These are phyloP conservation scores for Batillaria attramentaria DNA, from an alignment of 1,140 invertebrate genomes.

Conservation along the genomic window DNA sequence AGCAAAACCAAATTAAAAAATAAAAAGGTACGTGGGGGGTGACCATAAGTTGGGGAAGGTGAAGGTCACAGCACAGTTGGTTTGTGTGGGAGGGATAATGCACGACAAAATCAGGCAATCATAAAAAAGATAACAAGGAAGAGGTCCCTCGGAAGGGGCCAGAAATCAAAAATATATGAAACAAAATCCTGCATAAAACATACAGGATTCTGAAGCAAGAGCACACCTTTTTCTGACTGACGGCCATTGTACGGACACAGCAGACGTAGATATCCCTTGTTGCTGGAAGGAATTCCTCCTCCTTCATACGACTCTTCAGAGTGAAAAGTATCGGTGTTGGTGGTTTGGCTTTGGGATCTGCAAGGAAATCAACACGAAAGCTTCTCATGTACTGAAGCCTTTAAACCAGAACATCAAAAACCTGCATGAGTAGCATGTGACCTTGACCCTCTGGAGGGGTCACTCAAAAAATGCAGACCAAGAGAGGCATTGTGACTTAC, in stretches of 20 bases:
- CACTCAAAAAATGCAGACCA: not conserved
- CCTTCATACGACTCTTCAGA: slow-evolving; percentile 58
- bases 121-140: too few relatives aligned
- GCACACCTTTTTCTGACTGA: slow-evolving; percentile 70
- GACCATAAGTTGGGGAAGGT: too few relatives aligned
- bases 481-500: not conserved
- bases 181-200: too few relatives aligned
- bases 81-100: too few relatives aligned
- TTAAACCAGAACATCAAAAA: not conserved
- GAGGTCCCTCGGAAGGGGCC: too few relatives aligned
- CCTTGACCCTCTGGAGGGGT: not conserved
- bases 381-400: not conserved
- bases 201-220: too few relatives aligned
- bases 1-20: too few relatives aligned
- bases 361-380: slow-evolving; percentile 22
- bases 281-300: slow-evolving; percentile 57
- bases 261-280: slow-evolving; percentile 60
- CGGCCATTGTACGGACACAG: slow-evolving; percentile 69
- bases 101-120: too few relatives aligned
- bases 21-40: too few relatives aligned
- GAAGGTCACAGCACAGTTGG: too few relatives aligned
- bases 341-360: slow-evolving; percentile 46
- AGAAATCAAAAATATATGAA: too few relatives aligned
- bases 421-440: not conserved
- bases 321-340: slow-evolving; percentile 58